Evolutionary conservation across 1,140 invertebrate genomes (phyloP), one percentile per base, ranked within the genome.

Genomic region (Mycetomoellerius zeteki): DNA sequence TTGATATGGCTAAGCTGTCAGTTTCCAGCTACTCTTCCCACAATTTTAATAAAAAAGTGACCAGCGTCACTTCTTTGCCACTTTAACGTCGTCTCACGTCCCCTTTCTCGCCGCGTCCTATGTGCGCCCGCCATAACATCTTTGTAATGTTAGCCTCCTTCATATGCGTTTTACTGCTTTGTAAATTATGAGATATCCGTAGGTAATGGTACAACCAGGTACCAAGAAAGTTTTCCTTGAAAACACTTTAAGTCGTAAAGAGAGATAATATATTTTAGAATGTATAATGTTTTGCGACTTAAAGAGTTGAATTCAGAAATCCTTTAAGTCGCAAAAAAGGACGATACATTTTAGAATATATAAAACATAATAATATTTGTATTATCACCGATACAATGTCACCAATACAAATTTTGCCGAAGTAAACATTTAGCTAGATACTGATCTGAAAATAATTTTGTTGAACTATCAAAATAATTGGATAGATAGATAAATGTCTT

Each of bases 1-100:
- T 84, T 84, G 80, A 84, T 84, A 54, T 84, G 80, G 24, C 69
- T 62, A 84, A 84, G 54, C 80, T 84, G 43, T 84, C 80, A 84
- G 69, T 84, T 84, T 84, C 80, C 80, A 84, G 56, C 80, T 75
- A 84, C 37, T 60, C 56, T 84, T 84, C 80, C 80, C 80, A 75
- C 80, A 54, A 84, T 84, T 84, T 84, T 84, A 60, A 84, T 84
- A 84, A 56, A 75, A 84, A 84, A 73, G 69, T 21, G 54, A 60
- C 67, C 69, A 47, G 69, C 37, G 80, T 56, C 69, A 47, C 69
- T 30, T 82, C 80, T 73, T 47, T 47, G 67, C 33, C 19, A 82
- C 54, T 84, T 60, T 47, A 37, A 73, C 24, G 27, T 82, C 67
- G 80, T 43, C 54, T 50, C 56, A 43, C 80, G 80, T 84, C 37